phyloP scores from a whole-genome alignment of 2,797 vertebrate species.

The Aulostomus chinensis region DNA sequence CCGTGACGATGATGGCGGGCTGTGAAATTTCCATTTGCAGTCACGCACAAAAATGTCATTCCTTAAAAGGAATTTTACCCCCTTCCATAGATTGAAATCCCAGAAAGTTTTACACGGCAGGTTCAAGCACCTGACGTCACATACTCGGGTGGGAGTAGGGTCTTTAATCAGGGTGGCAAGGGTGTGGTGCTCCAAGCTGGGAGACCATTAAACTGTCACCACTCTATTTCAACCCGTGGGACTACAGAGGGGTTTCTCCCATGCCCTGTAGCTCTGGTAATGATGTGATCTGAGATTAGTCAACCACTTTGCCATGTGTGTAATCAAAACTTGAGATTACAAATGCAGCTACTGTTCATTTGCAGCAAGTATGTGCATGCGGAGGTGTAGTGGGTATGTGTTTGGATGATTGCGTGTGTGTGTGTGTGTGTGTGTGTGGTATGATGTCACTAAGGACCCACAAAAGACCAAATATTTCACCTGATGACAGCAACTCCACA shows the following conservation, averaged over 20 bases:
- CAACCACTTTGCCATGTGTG: constrained; percentile 38
- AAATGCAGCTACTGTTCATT: constrained; percentile 57
- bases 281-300: constrained; percentile 61
- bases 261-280: constrained; percentile 47
- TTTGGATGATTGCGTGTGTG: constrained; percentile 15
- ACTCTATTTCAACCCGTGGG: constrained; percentile 67
- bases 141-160: constrained; percentile 43
- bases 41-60: constrained; percentile 66
- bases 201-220: constrained; percentile 79
- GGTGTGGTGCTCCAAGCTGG: constrained; percentile 65
- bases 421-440: constrained; percentile 3
- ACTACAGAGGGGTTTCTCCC: constrained; percentile 47
- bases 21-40: constrained; percentile 55
- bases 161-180: constrained; percentile 69
- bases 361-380: constrained; percentile 19
- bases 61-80: constrained; percentile 49
- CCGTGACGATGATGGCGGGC: constrained; percentile 43
- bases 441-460: no score
- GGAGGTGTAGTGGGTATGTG: constrained; percentile 24
- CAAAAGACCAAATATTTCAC: constrained; percentile 10
- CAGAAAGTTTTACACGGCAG: constrained; percentile 52
- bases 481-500: constrained; percentile 32
- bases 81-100: constrained; percentile 52
- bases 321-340: constrained; percentile 51
- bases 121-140: constrained; percentile 72